A percentile compares a stretch with the other conserved stretches of the same genome.
These are phyloP conservation scores for Chromoteleia sp. DNA, from an alignment of 2,888 invertebrate species.

Conservation along the genomic window DNA sequence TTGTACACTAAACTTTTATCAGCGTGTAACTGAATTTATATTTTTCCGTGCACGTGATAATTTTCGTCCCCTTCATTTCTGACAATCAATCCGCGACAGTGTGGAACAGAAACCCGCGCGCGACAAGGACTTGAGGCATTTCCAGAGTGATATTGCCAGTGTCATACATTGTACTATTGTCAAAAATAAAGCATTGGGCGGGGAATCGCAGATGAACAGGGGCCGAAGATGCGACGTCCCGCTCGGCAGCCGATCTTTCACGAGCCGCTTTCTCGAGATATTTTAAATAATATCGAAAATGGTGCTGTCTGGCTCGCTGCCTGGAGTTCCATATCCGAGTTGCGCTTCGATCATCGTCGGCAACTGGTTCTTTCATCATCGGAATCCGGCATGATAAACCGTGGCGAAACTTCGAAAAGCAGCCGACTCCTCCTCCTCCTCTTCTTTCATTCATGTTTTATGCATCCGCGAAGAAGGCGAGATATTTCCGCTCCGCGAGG, in stretches of 20 bases:
- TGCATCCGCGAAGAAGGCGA: constrained; percentile 21
- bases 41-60: not conserved
- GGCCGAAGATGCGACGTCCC: too few relatives aligned
- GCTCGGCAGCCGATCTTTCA: constrained; percentile 72
- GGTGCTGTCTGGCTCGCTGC: constrained; percentile 79
- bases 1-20: too few relatives aligned
- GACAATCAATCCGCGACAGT: constrained; percentile 71
- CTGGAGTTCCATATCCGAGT: constrained; percentile 74
- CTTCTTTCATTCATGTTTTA: constrained; percentile 37
- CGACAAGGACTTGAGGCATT: constrained; percentile 75
- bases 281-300: constrained; percentile 82
- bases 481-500: constrained; percentile 27
- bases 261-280: constrained; percentile 69
- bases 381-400: constrained; percentile 59
- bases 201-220: constrained; percentile 26
- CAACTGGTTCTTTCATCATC: constrained; percentile 58
- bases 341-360: constrained; percentile 61
- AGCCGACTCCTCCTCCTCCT: not conserved
- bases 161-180: constrained; percentile 80
- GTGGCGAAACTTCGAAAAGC: constrained; percentile 64
- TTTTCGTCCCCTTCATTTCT: constrained; percentile 47
- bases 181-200: constrained; percentile 41
- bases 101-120: constrained; percentile 7
- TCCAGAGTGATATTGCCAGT: constrained; percentile 79
- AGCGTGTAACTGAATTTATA: too few relatives aligned